These are phyloP conservation scores for Drosophila leontia DNA, from an alignment of 1,140 invertebrate genomes.

Conservation along the genomic window DNA sequence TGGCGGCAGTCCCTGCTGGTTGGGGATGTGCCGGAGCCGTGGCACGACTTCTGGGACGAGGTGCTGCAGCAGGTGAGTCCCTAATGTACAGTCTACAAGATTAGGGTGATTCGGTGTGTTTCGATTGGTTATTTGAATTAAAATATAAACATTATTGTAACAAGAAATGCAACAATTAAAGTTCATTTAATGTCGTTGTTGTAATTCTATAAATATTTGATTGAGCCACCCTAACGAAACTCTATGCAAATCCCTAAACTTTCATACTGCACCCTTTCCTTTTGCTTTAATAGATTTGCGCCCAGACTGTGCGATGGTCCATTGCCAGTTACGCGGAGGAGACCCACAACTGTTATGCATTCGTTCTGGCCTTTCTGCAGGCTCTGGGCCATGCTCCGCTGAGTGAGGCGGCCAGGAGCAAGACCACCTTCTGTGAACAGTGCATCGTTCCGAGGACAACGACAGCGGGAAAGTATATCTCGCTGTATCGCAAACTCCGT, in stretches of 20 bases:
- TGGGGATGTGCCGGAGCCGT: constrained; percentile 88
- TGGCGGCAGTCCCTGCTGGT: constrained; percentile 89
- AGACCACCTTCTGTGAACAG: constrained; percentile 89
- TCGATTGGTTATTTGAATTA: no score
- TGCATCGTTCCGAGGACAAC: constrained; percentile 91
- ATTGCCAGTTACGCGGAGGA: constrained; percentile 89
- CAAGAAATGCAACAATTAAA: not conserved
- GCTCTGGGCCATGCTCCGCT: constrained; percentile 88
- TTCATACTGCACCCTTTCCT: not conserved
- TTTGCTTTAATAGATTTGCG: constrained; percentile 85
- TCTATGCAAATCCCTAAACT: constrained; percentile 49
- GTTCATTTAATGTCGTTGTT: not conserved
- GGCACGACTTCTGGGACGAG: constrained; percentile 91
- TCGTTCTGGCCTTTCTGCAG: constrained; percentile 90
- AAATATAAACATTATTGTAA: not conserved
- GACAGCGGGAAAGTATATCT: constrained; percentile 92
- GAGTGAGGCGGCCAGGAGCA: constrained; percentile 87
- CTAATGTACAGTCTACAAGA: not conserved
- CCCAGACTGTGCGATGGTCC: constrained; percentile 88
- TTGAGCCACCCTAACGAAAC: not conserved
- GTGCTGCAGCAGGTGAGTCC: constrained; percentile 87
- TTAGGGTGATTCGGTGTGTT: not conserved
- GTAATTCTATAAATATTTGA: not conserved
- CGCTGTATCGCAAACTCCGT: constrained; percentile 90
- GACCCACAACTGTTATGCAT: constrained; percentile 92